A percentile compares a stretch with the other conserved stretches of the same genome.
Conservation (phyloP, 2,888 invertebrate genomes). For the Stratiomys singularior region DNA sequence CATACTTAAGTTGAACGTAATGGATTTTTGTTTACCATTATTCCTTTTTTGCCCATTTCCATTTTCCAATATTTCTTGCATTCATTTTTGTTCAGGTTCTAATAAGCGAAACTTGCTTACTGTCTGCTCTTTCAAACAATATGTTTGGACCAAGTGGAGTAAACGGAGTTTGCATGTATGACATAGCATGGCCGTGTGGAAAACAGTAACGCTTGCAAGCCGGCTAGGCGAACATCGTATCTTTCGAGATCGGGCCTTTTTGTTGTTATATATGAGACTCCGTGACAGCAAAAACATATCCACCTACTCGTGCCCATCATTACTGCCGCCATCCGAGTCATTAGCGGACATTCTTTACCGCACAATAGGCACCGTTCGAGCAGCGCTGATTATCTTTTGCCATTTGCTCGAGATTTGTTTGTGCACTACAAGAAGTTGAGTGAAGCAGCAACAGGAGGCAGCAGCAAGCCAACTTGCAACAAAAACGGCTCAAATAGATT, state of each 20-base stretch:
- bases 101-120: slow-evolving; percentile 8
- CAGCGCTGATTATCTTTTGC: slow-evolving; percentile 43
- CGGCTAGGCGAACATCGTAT: not conserved
- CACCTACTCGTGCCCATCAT: slow-evolving; percentile 47
- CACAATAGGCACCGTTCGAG: slow-evolving; percentile 39
- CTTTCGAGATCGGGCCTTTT: slow-evolving; percentile 21
- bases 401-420: slow-evolving; percentile 46
- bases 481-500: not conserved
- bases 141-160: not conserved
- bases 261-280: slow-evolving; percentile 41
- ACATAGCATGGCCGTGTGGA: not conserved
- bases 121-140: slow-evolving; percentile 8
- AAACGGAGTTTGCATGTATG: not conserved
- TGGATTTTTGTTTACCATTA: slow-evolving; percentile 37
- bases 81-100: slow-evolving; percentile 20
- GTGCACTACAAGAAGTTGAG: slow-evolving; percentile 18
- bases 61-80: slow-evolving; percentile 39
- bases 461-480: slow-evolving; percentile 20
- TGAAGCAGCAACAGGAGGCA: not conserved
- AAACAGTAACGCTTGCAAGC: not conserved
- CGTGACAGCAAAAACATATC: slow-evolving; percentile 46
- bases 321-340: slow-evolving; percentile 44
- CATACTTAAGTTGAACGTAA: slow-evolving; percentile 23
- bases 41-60: slow-evolving; percentile 23
- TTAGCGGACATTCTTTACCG: slow-evolving; percentile 46